phyloP scores from a whole-genome alignment of 2,888 invertebrate genomes.

The Netelia inedita region DNA sequence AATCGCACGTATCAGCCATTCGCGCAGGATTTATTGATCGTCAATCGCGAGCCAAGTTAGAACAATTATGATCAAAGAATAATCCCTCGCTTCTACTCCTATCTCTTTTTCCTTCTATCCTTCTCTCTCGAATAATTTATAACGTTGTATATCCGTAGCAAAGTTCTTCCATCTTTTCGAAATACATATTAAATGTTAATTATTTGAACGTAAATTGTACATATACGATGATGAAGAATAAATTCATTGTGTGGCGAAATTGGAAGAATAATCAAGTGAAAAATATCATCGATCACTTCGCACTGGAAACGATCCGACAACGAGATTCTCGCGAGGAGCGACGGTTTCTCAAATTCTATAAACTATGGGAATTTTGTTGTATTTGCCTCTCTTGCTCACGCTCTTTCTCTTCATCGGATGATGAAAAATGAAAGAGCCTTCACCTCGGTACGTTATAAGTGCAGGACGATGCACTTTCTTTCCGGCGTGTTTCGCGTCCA shows the following conservation, averaged over 20 bases:
- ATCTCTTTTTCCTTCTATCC: not conserved
- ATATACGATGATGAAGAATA: conserved; percentile 42
- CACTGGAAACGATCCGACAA: not conserved
- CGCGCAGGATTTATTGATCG: conserved; percentile 7
- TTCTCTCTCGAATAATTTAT: conserved; percentile 44
- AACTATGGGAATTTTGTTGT: not conserved
- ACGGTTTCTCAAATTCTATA: not conserved
- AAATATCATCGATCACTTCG: not conserved
- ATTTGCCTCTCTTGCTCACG: conserved; percentile 6
- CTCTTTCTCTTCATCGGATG: too few species aligned
- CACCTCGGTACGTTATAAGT: conserved; percentile 53
- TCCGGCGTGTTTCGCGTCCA: conserved; percentile 63
- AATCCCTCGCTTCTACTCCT: conserved; percentile 6
- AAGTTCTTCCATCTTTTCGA: conserved; percentile 12
- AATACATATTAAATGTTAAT: conserved; percentile 18
- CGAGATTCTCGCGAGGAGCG: not conserved
- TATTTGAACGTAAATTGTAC: conserved; percentile 26
- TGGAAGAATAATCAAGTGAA: not conserved
- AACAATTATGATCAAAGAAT: conserved; percentile 24
- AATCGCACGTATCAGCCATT: conserved; percentile 32
- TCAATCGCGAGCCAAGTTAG: conserved; percentile 13
- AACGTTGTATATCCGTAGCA: conserved; percentile 32
- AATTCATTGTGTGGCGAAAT: conserved; percentile 29
- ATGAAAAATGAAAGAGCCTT: conserved; percentile 47
- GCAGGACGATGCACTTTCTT: conserved; percentile 79